Percentiles rank a stretch among this genome's conserved stretches.
These are phyloP conservation scores for Callorhinus ursinus DNA, from an alignment of 2,113 vertebrate species.

Conservation along the genomic window DNA sequence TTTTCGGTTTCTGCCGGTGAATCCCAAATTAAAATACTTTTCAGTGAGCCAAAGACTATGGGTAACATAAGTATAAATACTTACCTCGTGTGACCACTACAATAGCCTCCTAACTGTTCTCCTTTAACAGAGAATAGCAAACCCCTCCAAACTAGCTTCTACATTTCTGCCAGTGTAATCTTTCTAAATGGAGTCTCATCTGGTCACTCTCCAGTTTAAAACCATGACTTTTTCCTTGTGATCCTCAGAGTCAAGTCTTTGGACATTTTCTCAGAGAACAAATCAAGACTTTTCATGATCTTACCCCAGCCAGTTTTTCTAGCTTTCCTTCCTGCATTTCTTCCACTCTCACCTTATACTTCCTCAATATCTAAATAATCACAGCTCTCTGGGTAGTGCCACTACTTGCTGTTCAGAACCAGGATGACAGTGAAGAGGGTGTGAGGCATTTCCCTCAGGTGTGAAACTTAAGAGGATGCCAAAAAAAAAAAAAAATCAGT, in stretches of 20 bases:
- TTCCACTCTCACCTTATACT: not conserved
- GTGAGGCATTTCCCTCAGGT: not conserved
- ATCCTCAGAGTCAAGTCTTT: not conserved
- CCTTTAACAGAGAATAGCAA: not conserved
- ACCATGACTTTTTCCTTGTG: not conserved
- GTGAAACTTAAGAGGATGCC: not conserved
- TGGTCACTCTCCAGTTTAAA: not conserved
- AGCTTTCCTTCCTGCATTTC: not conserved
- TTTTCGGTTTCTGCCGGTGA: not conserved
- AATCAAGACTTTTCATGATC: not conserved
- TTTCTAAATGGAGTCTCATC: not conserved
- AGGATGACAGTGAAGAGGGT: fast-evolving
- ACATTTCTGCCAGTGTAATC: not conserved
- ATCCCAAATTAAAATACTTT: slow-evolving; percentile 62
- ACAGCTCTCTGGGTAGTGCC: not conserved
- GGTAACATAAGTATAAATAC: slow-evolving; percentile 37
- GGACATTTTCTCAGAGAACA: not conserved
- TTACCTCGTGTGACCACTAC: not conserved
- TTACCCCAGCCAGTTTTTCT: not conserved
- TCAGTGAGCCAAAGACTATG: slow-evolving; percentile 16
- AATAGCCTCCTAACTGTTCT: slow-evolving; percentile 17
- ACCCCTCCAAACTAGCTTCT: not conserved
- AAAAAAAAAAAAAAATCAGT: not conserved
- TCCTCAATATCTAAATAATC: not conserved
- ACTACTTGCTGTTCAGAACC: too few species aligned